Percentiles rank a stretch among this genome's conserved stretches.
Evolutionary conservation across 1,140 invertebrate genomes (phyloP).

Genomic region (Drosophila simulans): DNA sequence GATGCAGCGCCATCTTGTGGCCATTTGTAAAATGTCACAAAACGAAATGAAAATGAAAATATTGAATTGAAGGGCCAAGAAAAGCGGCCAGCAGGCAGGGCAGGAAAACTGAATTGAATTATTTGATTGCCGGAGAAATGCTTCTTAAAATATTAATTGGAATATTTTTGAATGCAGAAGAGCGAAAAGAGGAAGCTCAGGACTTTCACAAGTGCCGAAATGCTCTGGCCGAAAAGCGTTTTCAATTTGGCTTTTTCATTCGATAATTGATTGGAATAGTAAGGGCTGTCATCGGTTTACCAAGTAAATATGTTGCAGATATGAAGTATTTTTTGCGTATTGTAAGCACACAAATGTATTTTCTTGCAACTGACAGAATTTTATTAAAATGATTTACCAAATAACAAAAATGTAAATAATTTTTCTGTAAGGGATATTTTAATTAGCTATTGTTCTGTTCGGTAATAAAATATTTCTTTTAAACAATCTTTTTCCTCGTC

Average conservation of each 20-base stretch:
- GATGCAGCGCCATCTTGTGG: constrained; percentile 34
- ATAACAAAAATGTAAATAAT: background rate
- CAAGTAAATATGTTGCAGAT: background rate
- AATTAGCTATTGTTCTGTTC: background rate
- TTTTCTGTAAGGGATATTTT: background rate
- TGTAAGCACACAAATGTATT: background rate
- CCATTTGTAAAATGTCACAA: constrained; percentile 40
- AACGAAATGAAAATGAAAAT: constrained; percentile 30
- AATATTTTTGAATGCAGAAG: constrained; percentile 29
- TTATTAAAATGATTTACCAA: background rate
- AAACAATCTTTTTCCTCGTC: too few species aligned
- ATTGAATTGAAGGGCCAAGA: constrained; percentile 1
- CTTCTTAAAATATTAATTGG: constrained; percentile 22
- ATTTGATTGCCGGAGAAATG: constrained; percentile 21
- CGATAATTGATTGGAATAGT: background rate
- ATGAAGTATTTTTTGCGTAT: background rate
- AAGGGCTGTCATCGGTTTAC: background rate
- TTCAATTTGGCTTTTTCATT: background rate
- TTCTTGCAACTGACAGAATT: background rate
- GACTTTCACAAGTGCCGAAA: constrained; percentile 6
- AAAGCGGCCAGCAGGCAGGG: background rate
- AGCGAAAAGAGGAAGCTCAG: background rate
- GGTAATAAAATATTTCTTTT: background rate
- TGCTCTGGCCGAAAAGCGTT: background rate
- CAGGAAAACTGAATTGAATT: constrained; percentile 28